A percentile compares a stretch with the other conserved stretches of the same genome.
Conservation (phyloP, 64 coral and sea anemone genomes). For the Actinia tenebrosa region DNA sequence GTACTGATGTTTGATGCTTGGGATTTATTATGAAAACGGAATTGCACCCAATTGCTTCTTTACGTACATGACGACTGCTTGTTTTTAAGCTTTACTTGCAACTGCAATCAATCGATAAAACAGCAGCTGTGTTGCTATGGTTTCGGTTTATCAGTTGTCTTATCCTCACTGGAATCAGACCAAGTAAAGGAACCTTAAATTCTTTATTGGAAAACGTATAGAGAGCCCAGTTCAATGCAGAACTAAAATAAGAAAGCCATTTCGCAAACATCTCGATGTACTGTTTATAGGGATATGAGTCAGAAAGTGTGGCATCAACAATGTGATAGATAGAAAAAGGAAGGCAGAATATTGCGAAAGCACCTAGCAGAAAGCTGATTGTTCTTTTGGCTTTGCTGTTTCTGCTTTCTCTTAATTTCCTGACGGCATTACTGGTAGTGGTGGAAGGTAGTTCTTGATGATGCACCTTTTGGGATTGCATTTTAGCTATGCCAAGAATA, state of each 20-base stretch:
- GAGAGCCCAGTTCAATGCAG: constrained; percentile 45
- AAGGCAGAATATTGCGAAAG: constrained; percentile 16
- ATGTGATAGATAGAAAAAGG: constrained; percentile 32
- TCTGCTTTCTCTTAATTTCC: background rate
- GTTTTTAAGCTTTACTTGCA: background rate
- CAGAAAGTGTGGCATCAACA: background rate
- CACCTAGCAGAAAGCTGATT: constrained; percentile 25
- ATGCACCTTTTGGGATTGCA: constrained; percentile 9
- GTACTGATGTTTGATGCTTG: too few species aligned
- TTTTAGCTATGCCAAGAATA: constrained; percentile 26
- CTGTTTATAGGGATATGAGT: background rate
- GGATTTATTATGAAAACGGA: too few species aligned
- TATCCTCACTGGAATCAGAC: background rate
- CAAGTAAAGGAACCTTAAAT: constrained; percentile 8
- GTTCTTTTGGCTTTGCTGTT: constrained; percentile 42
- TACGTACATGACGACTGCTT: too few species aligned
- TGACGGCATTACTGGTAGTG: background rate
- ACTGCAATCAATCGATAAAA: background rate
- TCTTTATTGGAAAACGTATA: constrained; percentile 35
- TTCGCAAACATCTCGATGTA: constrained; percentile 32
- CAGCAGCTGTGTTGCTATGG: background rate
- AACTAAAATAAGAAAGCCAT: constrained; percentile 37
- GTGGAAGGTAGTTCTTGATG: background rate
- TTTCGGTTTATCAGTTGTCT: background rate
- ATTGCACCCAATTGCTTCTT: too few species aligned